Evolutionary conservation across 2,797 vertebrate species (phyloP), one percentile per base, ranked within the genome.

Genomic region (Cottoperca gobio): DNA sequence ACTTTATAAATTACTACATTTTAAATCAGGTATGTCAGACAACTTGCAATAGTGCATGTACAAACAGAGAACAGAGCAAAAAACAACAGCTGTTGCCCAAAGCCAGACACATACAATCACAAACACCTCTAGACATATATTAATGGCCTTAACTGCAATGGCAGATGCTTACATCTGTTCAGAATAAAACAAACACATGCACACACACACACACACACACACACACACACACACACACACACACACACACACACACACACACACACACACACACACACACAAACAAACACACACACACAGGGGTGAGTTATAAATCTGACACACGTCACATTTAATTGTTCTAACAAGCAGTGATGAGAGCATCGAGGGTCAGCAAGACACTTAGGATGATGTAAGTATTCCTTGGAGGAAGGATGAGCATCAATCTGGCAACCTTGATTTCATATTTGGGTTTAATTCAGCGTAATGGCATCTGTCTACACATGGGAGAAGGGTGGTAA

Each of bases 81-180:
- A 26, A 86, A 87, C 65, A 85, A 73, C 90, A 91, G 85, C 82
- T 91, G 90, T 39, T 67, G 55, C 75, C 1, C 1, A 50, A 89
- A 82, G 85, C 37, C 66, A 73, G 59, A 88, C 78, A 74, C 80
- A 81, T 85, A 81, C 78, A 71, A 79, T 58, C 70, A 60, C 85
- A 87, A 88, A 91, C 88, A 91, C 87, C 86, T 83, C 86, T 78
- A 82, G 87, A 91, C 83, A 62, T 26, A 55, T 84, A 91, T 89
- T 92, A 93, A 93, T 91, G 85, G 84, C 79, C 86, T 90, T 81
- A 78, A 86, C 80, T 50, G 73, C 78, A 79, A 62, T 31, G 81
- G 64, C 89, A 92, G 88, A 92, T 93, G 93, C 73, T 87, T 86
- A 81, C 86, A 90, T 92, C 91, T 92, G 91, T 73, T 92, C 86